phyloP scores from a whole-genome alignment of 2,888 invertebrate genomes.

The Ethmia dodecea region DNA sequence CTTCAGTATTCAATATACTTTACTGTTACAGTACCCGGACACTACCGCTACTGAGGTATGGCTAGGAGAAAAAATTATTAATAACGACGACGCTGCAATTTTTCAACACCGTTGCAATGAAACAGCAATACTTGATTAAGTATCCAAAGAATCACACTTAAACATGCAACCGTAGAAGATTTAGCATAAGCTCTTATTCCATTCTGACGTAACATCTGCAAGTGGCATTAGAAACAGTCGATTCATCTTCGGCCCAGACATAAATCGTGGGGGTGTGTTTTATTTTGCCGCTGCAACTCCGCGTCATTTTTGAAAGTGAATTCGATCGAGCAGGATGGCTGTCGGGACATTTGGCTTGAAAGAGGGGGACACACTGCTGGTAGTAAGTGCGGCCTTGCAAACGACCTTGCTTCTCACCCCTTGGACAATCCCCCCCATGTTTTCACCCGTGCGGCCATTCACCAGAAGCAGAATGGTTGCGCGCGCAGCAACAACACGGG shows the following conservation, averaged over 20 bases:
- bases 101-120: too few species aligned
- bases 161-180: too few species aligned
- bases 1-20: too few species aligned
- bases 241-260: slow-evolving; percentile 32
- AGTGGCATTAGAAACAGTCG: slow-evolving; percentile 20
- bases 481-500: slow-evolving; percentile 59
- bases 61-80: too few species aligned
- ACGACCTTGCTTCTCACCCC: slow-evolving; percentile 60
- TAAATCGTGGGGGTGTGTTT: slow-evolving; percentile 45
- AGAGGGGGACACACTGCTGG: slow-evolving; percentile 47
- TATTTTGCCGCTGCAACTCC: slow-evolving; percentile 52
- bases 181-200: slow-evolving; percentile 8
- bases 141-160: too few species aligned
- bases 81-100: too few species aligned
- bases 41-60: too few species aligned
- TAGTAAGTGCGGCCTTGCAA: slow-evolving; percentile 63
- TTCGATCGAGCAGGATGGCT: slow-evolving; percentile 36
- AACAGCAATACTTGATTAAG: too few species aligned
- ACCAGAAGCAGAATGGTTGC: slow-evolving; percentile 52
- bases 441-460: slow-evolving; percentile 62
- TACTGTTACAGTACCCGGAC: too few species aligned
- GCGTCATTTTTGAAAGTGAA: slow-evolving; percentile 53
- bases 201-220: slow-evolving; percentile 21
- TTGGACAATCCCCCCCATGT: slow-evolving; percentile 37
- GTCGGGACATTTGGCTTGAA: slow-evolving; percentile 12